Conservation (phyloP, 2,113 vertebrate genomes). For the Electrona antarctica region DNA sequence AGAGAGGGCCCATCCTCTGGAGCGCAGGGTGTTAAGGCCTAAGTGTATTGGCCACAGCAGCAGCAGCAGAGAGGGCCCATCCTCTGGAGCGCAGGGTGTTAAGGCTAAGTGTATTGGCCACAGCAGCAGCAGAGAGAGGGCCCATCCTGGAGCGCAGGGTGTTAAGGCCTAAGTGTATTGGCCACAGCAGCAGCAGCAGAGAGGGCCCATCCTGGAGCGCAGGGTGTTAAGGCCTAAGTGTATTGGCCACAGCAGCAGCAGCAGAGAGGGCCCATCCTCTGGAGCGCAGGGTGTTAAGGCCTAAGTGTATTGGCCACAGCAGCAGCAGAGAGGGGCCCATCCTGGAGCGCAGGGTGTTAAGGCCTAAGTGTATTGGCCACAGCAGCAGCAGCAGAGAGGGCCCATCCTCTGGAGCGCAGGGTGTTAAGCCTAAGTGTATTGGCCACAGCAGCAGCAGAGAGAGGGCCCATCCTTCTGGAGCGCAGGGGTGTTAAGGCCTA, state of each 20-base stretch:
- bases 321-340: conserved; percentile 30
- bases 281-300: conserved; percentile 48
- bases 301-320: conserved; percentile 36
- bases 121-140: conserved; percentile 21
- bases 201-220: conserved; percentile 31
- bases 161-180: conserved; percentile 48
- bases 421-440: conserved; percentile 46
- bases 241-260: conserved; percentile 37
- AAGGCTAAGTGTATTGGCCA: conserved; percentile 41
- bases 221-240: conserved; percentile 43
- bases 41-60: conserved; percentile 38
- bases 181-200: conserved; percentile 24
- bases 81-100: conserved; percentile 45
- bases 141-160: conserved; percentile 37
- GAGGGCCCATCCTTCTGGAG: conserved; percentile 29
- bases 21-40: conserved; percentile 46
- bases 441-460: conserved; percentile 30
- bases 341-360: conserved; percentile 47
- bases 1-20: conserved; percentile 29
- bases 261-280: conserved; percentile 28
- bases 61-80: conserved; percentile 29
- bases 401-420: conserved; percentile 37
- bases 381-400: conserved; percentile 21
- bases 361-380: conserved; percentile 39
- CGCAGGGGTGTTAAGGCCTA: conserved; percentile 44